These are phyloP conservation scores for Sipha flava DNA, from an alignment of 1,140 invertebrate species.

Conservation along the genomic window DNA sequence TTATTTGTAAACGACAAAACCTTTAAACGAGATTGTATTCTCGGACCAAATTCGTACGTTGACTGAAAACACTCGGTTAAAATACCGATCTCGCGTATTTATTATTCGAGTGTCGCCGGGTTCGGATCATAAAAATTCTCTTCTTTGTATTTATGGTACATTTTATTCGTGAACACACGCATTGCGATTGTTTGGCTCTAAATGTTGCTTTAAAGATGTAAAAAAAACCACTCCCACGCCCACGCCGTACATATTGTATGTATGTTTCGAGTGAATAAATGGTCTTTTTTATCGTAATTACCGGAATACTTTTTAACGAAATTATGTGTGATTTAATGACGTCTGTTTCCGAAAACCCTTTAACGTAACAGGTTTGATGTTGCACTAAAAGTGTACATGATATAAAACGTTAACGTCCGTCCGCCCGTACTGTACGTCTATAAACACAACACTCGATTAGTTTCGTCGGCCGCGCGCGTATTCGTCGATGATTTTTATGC, in stretches of 20 bases:
- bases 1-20: too few species aligned
- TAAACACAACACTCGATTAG: neutral
- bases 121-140: neutral
- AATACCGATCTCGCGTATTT: neutral
- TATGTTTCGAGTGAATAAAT: neutral
- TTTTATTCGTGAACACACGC: neutral
- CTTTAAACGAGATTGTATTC: neutral
- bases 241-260: neutral
- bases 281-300: slow-evolving; percentile 3
- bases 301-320: slow-evolving; percentile 7
- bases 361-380: neutral
- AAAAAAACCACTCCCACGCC: slow-evolving; percentile 17
- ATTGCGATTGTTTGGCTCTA: slow-evolving; percentile 9
- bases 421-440: neutral
- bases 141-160: neutral
- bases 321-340: neutral
- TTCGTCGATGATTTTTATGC: neutral
- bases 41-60: neutral
- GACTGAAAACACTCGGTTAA: neutral
- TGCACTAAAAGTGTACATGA: neutral
- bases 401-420: neutral
- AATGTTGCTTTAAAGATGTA: neutral
- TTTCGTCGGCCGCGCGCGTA: neutral
- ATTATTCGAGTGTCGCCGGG: neutral
- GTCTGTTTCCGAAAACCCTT: neutral